Evolutionary conservation across 2,797 vertebrate genomes (phyloP).

Genomic region (Gadopsis bispinosus): DNA sequence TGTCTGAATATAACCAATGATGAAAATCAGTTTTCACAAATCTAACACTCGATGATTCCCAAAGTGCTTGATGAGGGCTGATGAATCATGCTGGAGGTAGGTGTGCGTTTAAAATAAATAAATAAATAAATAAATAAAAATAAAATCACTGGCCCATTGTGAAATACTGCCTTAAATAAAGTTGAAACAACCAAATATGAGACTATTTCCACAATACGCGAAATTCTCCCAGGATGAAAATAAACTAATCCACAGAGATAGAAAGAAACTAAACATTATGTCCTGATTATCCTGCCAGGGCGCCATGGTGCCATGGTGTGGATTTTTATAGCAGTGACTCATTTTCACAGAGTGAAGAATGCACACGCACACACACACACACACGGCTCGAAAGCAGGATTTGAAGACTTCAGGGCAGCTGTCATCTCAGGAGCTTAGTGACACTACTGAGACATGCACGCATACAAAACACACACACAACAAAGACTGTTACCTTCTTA

Average conservation of each 20-base stretch:
- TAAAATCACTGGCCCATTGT: conserved; percentile 38
- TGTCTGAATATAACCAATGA: conserved; percentile 23
- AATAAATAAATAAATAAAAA: no score
- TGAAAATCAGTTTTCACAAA: conserved; percentile 20
- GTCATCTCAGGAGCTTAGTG: conserved; percentile 72
- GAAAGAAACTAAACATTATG: conserved; percentile 76
- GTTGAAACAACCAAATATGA: conserved; percentile 43
- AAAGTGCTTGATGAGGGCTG: conserved; percentile 20
- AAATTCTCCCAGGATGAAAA: conserved; percentile 66
- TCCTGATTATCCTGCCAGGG: conserved; percentile 72
- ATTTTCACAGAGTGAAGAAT: conserved; percentile 67
- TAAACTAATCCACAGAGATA: conserved; percentile 74
- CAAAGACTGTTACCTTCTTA: conserved; percentile 52
- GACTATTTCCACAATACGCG: conserved; percentile 52
- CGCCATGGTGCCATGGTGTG: conserved; percentile 66
- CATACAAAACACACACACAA: conserved; percentile 18
- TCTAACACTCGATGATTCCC: conserved; percentile 30
- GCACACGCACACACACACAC: conserved; percentile 18
- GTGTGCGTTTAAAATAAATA: conserved; percentile 25
- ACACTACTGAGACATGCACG: conserved; percentile 62
- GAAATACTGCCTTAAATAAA: conserved; percentile 62
- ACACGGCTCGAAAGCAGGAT: conserved; percentile 64
- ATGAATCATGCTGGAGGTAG: conserved; percentile 63
- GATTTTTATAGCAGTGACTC: conserved; percentile 78
- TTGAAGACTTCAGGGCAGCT: conserved; percentile 72